Conservation (phyloP, 2,113 vertebrate species). For the Anguilla rostrata region DNA sequence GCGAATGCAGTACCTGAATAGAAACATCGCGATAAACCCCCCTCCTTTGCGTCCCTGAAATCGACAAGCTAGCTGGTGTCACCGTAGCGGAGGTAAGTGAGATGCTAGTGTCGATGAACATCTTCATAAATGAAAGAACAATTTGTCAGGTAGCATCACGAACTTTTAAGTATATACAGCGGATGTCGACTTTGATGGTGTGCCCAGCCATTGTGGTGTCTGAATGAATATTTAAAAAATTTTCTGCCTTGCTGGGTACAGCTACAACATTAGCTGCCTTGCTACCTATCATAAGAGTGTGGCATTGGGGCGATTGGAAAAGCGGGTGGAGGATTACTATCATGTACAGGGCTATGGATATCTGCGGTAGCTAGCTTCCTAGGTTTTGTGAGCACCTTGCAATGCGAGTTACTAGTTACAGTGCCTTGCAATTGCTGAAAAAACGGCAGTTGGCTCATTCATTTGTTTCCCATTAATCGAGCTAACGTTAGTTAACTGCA, state of each 20-base stretch:
- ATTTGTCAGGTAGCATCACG: not conserved
- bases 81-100: conserved; percentile 66
- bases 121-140: conserved; percentile 9
- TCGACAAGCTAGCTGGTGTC: conserved; percentile 53
- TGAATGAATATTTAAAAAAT: not conserved
- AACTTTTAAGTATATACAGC: not conserved
- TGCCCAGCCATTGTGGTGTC: not conserved
- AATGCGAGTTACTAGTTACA: not conserved
- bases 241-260: conserved; percentile 1
- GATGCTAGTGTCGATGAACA: conserved; percentile 42
- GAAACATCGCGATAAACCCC: conserved; percentile 25
- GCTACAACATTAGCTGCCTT: not conserved
- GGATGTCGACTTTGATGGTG: not conserved
- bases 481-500: no score
- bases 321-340: not conserved
- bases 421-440: not conserved
- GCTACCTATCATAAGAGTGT: not conserved
- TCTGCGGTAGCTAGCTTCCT: not conserved
- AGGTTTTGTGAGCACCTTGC: not conserved
- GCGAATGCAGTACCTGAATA: not conserved
- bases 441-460: no score
- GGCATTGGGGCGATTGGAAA: not conserved
- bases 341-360: not conserved
- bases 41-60: conserved; percentile 46
- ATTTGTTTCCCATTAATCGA: no score